phyloP scores from a whole-genome alignment of 2,797 vertebrate species.

The Bradypodion pumilum region DNA sequence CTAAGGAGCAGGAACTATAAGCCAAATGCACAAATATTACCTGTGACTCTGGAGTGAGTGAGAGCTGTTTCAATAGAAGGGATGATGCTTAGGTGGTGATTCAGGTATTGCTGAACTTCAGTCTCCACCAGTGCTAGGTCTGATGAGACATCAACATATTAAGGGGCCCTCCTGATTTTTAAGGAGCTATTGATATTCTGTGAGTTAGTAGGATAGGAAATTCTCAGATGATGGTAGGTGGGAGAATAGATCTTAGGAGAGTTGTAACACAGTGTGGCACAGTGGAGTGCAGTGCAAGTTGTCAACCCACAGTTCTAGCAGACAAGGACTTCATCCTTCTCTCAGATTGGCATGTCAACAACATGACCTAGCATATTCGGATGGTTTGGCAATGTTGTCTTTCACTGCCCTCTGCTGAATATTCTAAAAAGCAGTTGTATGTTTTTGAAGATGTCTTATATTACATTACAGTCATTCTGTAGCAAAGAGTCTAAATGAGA shows the following conservation, averaged over 20 bases:
- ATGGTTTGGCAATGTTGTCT: conserved; percentile 11
- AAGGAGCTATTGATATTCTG: background rate
- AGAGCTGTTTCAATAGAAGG: background rate
- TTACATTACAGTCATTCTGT: background rate
- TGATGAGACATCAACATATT: background rate
- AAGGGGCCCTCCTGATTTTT: background rate
- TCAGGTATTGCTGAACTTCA: background rate
- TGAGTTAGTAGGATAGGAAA: background rate
- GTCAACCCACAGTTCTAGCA: background rate
- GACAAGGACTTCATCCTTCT: background rate
- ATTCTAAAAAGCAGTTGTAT: background rate
- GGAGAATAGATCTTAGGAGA: background rate
- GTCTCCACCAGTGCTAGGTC: background rate
- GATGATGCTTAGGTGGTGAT: background rate
- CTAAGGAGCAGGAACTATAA: background rate
- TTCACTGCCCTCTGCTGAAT: conserved; percentile 36
- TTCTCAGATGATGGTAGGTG: background rate
- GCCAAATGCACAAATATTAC: background rate
- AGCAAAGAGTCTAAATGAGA: background rate
- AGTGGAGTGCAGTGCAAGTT: background rate
- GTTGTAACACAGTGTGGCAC: background rate
- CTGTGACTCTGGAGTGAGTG: background rate
- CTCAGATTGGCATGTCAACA: background rate
- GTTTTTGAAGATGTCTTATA: background rate
- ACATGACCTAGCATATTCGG: background rate